Evolutionary conservation across 2,888 invertebrate genomes (phyloP), one percentile per base, ranked within the genome.

Genomic region (Anagyrus pseudococci): DNA sequence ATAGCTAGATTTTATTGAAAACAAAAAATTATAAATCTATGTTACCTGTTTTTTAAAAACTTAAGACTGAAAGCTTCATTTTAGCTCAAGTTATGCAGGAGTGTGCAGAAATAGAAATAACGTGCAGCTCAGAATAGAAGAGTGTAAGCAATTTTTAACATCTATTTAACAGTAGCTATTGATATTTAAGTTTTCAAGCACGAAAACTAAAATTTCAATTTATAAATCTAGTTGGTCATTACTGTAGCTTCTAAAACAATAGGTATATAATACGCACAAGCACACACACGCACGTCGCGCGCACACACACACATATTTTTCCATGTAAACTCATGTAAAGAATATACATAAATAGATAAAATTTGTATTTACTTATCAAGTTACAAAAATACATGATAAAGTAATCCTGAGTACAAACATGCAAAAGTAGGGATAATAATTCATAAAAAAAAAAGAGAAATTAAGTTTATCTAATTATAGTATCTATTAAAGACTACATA

Each of bases 61-160:
- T 25, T 58, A 58, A 58, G 58, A 55, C 15, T 50, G 48, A 55
- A 66, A 66, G 62, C 66, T 62, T 50, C 68, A 65, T 63, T 71
- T 67, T 73, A 70, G 57, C 57, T 64, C 66, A 70, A 72, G n/a
- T n/a, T n/a, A n/a, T n/a, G n/a, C n/a, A n/a, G n/a, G n/a, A n/a
- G n/a, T n/a, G n/a, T 62, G 65, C 68, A 72, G 66, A 60, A n/a
- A 67, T 67, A 67, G 69, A 66, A 70, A 67, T 4, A 70, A 64
- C 56, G 67, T 67, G 66, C 64, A 67, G 69, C 71, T 68, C 71
- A 72, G 67, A 19, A 64, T 53, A 70, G 69, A 63, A 60, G 71
- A 64, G 69, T 22, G 69, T 67, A 67, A 60, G 71, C 70, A 72
- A 69, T 48, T 70, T 63, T 63, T 26, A 71, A 65, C 70, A 66